phyloP scores from a whole-genome alignment of 1,140 invertebrate genomes.

The Phortica variegata region DNA sequence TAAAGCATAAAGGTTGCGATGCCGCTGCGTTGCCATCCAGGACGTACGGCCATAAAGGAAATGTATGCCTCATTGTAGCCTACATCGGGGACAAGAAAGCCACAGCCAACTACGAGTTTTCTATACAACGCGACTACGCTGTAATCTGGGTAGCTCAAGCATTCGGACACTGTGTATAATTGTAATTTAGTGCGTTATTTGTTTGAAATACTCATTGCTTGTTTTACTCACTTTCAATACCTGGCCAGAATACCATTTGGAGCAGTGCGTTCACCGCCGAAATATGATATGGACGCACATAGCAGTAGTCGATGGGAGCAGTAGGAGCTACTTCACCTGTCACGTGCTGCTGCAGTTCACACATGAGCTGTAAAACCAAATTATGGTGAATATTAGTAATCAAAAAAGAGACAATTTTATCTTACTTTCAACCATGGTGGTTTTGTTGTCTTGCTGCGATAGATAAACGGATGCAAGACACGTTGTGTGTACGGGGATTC shows the following conservation, averaged over 20 bases:
- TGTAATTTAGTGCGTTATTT: too few species aligned
- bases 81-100: conserved; percentile 84
- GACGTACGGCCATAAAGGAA: conserved; percentile 83
- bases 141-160: conserved; percentile 88
- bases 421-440: conserved; percentile 48
- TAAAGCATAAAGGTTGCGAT: conserved; percentile 90
- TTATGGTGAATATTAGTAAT: conserved; percentile 20
- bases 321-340: conserved; percentile 46
- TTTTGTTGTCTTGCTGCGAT: conserved; percentile 32
- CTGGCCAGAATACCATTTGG: conserved; percentile 84
- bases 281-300: conserved; percentile 83
- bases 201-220: too few species aligned
- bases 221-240: conserved; percentile 76
- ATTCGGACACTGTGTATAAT: conserved; percentile 75
- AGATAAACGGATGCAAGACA: conserved; percentile 52
- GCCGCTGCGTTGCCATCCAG: conserved; percentile 78
- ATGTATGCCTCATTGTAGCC: conserved; percentile 83
- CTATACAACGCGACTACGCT: conserved; percentile 85
- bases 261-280: conserved; percentile 82
- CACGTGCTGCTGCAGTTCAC: conserved; percentile 40
- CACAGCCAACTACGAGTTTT: conserved; percentile 83
- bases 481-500: conserved; percentile 48
- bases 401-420: conserved; percentile 51
- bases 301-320: conserved; percentile 78
- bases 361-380: conserved; percentile 35